Evolutionary conservation across 2,797 vertebrate species (phyloP).

Genomic region (Platalea minor): DNA sequence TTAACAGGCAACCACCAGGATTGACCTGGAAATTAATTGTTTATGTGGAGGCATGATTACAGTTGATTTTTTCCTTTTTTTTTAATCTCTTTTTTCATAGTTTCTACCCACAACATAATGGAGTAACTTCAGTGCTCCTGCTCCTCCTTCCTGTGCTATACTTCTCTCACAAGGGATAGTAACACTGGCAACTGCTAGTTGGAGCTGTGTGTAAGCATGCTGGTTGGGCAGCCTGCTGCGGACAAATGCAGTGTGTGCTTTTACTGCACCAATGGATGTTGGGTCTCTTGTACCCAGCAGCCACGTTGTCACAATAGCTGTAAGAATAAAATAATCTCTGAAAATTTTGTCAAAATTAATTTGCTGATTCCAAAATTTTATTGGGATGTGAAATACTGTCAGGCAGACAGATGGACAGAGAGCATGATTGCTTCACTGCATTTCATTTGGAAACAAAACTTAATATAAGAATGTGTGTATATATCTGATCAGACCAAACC

Average conservation of each 20-base stretch:
- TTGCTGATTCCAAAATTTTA: background rate
- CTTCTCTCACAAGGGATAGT: background rate
- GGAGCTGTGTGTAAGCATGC: fast-evolving
- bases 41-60: background rate
- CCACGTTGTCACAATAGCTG: background rate
- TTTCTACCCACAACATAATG: background rate
- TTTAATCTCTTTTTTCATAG: background rate
- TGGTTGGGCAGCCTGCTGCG: background rate
- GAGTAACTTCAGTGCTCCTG: background rate
- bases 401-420: background rate
- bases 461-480: background rate
- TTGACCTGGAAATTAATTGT: background rate
- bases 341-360: background rate
- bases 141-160: background rate
- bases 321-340: background rate
- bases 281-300: background rate
- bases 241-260: background rate
- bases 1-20: background rate
- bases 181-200: background rate
- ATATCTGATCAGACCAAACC: background rate
- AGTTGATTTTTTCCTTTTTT: background rate
- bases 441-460: background rate
- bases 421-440: background rate
- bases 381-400: background rate
- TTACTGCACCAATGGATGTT: fast-evolving